Base-by-base conservation (phyloP, 1,140 invertebrate genomes). In the Metopolophium dirhodum region DNA sequence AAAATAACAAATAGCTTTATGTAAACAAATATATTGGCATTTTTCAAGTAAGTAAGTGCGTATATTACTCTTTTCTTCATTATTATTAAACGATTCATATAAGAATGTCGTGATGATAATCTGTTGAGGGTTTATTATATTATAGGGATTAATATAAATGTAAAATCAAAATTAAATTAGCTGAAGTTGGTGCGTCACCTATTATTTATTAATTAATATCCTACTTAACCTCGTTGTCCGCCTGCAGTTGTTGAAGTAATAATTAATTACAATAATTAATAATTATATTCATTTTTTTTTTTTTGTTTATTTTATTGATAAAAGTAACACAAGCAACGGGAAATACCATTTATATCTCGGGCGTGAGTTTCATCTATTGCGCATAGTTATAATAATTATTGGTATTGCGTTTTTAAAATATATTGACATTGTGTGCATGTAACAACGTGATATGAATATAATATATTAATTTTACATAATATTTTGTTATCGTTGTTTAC, bases 351-450 rank as follows among this genome's bases (percentile, higher is more conserved):
- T 68, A 68, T 68, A 68, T 18, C 61, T n/a, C 61, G 61, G 61
- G 3, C 30, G 11, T 68, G 61, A 68, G 14, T 68, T 68, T 68
- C 61, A 68, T 68, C 61, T 68, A 68, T n/a, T 68, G 61, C 61
- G 61, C 30, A 68, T n/a, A n/a, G 30, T n/a, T n/a, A n/a, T 14
- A n/a, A 6, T 68, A 68, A 68, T 68, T 68, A 68, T 68, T 68
- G 61, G 30, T 68, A 68, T 68, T 68, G 61, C 61, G 61, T n/a
- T 68, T 68, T 68, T 68, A 68, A n/a, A 68, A 68, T 68, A n/a
- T 68, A n/a, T 68, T 68, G 30, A 68, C 30, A 68, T 18, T n/a
- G 61, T n/a, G 61, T 68, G 30, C n/a, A 18, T 18, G 22, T n/a
- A 68, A 68, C 6, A 68, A 68, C 61, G 11, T 68, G 30, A 68